Evolutionary conservation across 2,797 vertebrate genomes (phyloP).

Genomic region (Sparus aurata): DNA sequence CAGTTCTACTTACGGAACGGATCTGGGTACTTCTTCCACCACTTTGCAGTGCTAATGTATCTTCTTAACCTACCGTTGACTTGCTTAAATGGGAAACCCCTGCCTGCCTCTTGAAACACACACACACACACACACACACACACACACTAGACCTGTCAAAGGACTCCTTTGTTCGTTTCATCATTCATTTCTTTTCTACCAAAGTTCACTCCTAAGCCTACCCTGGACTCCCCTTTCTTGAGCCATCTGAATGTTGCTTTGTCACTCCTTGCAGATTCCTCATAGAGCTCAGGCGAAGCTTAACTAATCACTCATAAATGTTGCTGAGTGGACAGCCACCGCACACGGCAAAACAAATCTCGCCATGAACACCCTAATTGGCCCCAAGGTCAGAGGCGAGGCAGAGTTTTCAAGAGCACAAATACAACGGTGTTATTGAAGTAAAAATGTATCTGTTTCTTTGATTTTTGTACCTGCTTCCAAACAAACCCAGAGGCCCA

Average conservation of each 20-base stretch:
- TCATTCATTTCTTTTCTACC: slow-evolving; percentile 73
- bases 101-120: slow-evolving; percentile 53
- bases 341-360: slow-evolving; percentile 75
- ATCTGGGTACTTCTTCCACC: slow-evolving; percentile 29
- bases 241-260: slow-evolving; percentile 80
- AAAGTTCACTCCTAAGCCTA: slow-evolving; percentile 77
- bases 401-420: slow-evolving; percentile 46
- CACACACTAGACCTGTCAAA: slow-evolving; percentile 71
- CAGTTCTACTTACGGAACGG: slow-evolving; percentile 16
- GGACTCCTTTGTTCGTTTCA: slow-evolving; percentile 76
- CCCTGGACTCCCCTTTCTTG: slow-evolving; percentile 68
- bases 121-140: slow-evolving; percentile 38
- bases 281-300: slow-evolving; percentile 80
- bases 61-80: slow-evolving; percentile 69
- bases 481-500: slow-evolving; percentile 24
- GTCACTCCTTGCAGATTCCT: slow-evolving; percentile 76
- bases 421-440: slow-evolving; percentile 15
- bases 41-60: slow-evolving; percentile 34
- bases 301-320: slow-evolving; percentile 85
- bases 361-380: slow-evolving; percentile 76
- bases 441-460: slow-evolving; percentile 40
- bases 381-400: slow-evolving; percentile 71
- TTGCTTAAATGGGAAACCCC: slow-evolving; percentile 68
- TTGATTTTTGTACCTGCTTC: slow-evolving; percentile 14
- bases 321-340: slow-evolving; percentile 77